These are phyloP conservation scores for Sebastes schlegelii DNA, from an alignment of 2,113 vertebrate species.

Conservation along the genomic window DNA sequence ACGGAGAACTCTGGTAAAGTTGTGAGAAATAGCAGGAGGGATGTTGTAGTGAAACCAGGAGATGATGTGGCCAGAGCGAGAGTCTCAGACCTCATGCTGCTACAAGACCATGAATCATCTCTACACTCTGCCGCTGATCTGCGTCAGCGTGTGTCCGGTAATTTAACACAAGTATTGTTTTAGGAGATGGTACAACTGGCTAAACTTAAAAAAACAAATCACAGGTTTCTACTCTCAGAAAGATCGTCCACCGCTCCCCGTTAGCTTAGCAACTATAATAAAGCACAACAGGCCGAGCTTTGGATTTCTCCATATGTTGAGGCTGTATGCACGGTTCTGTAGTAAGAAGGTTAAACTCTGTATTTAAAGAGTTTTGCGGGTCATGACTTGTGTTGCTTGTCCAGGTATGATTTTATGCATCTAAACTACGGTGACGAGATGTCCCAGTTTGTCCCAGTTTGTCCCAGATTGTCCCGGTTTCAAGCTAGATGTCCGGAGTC, in stretches of 20 bases:
- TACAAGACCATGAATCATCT: slow-evolving; percentile 53
- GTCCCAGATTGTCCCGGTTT: too few species aligned
- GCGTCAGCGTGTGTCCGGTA: slow-evolving; percentile 27
- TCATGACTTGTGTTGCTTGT: not conserved
- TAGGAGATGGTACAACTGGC: not conserved
- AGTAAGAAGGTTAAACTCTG: not conserved
- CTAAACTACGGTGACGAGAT: too few species aligned
- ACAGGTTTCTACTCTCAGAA: slow-evolving; percentile 8
- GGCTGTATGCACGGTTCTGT: not conserved
- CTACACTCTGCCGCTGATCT: slow-evolving; percentile 25
- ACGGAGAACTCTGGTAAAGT: slow-evolving; percentile 30
- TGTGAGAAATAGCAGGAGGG: slow-evolving; percentile 41
- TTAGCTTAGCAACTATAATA: not conserved
- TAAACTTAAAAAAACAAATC: not conserved
- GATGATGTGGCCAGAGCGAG: slow-evolving; percentile 28
- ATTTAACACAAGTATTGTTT: slow-evolving; percentile 6
- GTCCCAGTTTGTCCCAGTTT: too few species aligned
- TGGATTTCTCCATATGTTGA: slow-evolving; percentile 1
- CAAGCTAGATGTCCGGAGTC: too few species aligned
- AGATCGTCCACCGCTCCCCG: not conserved
- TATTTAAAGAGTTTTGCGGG: too few species aligned
- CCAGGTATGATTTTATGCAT: not conserved
- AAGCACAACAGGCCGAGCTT: not conserved
- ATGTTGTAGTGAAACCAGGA: slow-evolving; percentile 2
- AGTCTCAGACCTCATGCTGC: slow-evolving; percentile 52